Evolutionary conservation across 2,113 vertebrate genomes (phyloP).

Genomic region (Platysternon megacephalum): DNA sequence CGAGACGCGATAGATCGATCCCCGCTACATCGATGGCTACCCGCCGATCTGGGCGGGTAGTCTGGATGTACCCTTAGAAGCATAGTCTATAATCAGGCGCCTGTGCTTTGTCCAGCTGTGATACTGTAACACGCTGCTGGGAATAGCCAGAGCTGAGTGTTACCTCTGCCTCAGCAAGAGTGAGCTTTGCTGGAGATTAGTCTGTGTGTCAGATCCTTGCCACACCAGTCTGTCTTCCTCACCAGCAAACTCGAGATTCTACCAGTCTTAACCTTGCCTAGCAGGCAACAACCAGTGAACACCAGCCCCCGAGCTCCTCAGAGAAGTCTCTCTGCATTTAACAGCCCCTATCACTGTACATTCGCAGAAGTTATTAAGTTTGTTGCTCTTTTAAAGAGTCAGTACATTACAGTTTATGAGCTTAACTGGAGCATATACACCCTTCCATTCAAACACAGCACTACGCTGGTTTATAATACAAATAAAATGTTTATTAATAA

Average conservation of each 20-base stretch:
- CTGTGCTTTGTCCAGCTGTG: not conserved
- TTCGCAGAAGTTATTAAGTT: not conserved
- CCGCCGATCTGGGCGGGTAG: too few species aligned
- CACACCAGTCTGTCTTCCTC: not conserved
- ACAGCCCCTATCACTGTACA: not conserved
- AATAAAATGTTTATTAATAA: too few species aligned
- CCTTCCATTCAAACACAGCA: not conserved
- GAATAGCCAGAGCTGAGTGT: not conserved
- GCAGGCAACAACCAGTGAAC: not conserved
- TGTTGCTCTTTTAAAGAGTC: not conserved
- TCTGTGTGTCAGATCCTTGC: not conserved
- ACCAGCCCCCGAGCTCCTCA: not conserved
- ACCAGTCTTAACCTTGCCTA: not conserved
- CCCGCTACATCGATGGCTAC: too few species aligned
- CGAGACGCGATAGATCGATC: too few species aligned
- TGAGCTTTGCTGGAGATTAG: too few species aligned
- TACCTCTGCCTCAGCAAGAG: too few species aligned
- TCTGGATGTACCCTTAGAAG: too few species aligned
- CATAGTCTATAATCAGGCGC: not conserved
- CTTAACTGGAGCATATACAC: not conserved
- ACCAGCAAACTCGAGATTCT: not conserved
- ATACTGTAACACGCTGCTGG: not conserved
- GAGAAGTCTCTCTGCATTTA: too few species aligned
- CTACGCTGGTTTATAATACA: too few species aligned
- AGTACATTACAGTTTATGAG: not conserved